Percentiles rank a stretch among this genome's conserved stretches.
Evolutionary conservation across 2,113 vertebrate genomes (phyloP).

Genomic region (Prochilodus magdalenae): DNA sequence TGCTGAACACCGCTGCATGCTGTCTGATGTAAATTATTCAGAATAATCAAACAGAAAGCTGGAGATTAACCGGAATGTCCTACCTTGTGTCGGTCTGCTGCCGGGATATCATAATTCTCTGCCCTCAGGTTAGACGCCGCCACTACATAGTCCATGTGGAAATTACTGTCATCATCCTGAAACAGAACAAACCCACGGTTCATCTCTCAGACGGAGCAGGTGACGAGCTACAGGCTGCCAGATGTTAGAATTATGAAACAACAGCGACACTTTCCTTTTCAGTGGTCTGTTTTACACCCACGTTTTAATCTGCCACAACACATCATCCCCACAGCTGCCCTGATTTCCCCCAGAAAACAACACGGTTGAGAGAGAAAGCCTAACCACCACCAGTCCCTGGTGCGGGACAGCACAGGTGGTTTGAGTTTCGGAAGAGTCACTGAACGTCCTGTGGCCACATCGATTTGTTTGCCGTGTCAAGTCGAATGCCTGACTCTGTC

Average conservation of each 20-base stretch:
- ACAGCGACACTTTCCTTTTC: not conserved
- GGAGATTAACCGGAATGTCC: not conserved
- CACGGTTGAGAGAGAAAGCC: not conserved
- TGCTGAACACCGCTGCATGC: too few relatives aligned
- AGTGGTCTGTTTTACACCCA: too few relatives aligned
- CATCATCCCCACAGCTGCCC: not conserved
- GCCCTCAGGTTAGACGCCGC: slow-evolving; percentile 85
- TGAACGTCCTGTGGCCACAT: slow-evolving; percentile 39
- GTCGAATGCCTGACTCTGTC: slow-evolving; percentile 53
- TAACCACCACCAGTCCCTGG: not conserved
- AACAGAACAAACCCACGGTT: slow-evolving; percentile 30
- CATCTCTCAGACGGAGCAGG: not conserved
- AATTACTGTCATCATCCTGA: slow-evolving; percentile 83
- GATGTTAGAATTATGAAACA: not conserved
- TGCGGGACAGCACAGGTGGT: slow-evolving; percentile 11
- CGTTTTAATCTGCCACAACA: too few relatives aligned
- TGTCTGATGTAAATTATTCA: too few relatives aligned
- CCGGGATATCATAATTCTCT: slow-evolving; percentile 86
- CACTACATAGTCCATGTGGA: slow-evolving; percentile 85
- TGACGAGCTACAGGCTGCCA: not conserved
- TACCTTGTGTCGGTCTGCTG: slow-evolving; percentile 76
- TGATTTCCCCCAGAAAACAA: not conserved
- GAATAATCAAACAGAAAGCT: too few relatives aligned
- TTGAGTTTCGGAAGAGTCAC: slow-evolving; percentile 7
- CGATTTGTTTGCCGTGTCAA: slow-evolving; percentile 59